Conservation (phyloP, 2,113 vertebrate species). For the Prionailurus viverrinus region DNA sequence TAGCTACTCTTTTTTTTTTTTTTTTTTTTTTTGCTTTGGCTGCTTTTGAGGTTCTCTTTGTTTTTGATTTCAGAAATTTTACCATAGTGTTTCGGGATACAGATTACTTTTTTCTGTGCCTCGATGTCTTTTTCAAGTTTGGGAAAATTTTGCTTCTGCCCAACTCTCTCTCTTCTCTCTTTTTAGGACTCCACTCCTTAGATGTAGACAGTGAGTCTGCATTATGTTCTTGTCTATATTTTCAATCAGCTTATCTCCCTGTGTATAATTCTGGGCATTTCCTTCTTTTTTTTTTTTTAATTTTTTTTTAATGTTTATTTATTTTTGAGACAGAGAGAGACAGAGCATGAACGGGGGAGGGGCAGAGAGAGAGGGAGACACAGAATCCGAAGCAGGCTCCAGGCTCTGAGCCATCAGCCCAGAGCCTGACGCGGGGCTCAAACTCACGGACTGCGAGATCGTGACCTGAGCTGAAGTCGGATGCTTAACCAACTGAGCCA, state of each 20-base stretch:
- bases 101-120: not conserved
- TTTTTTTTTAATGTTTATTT: too few species aligned
- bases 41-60: not conserved
- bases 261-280: not conserved
- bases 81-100: not conserved
- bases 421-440: too few species aligned
- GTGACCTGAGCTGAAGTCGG: too few species aligned
- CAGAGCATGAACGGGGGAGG: too few species aligned
- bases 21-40: not conserved
- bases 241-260: not conserved
- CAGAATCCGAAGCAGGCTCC: too few species aligned
- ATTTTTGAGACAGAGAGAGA: too few species aligned
- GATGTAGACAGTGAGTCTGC: not conserved
- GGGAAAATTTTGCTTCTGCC: not conserved
- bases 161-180: not conserved
- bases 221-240: not conserved
- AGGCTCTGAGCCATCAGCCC: too few species aligned
- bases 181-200: not conserved
- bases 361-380: too few species aligned
- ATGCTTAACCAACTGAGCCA: too few species aligned
- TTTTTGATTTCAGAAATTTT: slow-evolving; percentile 9
- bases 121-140: not conserved
- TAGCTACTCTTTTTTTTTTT: not conserved
- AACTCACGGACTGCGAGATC: too few species aligned
- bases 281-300: not conserved